phyloP scores from a whole-genome alignment of 2,888 invertebrate genomes.

The Dichetophora obliterata region DNA sequence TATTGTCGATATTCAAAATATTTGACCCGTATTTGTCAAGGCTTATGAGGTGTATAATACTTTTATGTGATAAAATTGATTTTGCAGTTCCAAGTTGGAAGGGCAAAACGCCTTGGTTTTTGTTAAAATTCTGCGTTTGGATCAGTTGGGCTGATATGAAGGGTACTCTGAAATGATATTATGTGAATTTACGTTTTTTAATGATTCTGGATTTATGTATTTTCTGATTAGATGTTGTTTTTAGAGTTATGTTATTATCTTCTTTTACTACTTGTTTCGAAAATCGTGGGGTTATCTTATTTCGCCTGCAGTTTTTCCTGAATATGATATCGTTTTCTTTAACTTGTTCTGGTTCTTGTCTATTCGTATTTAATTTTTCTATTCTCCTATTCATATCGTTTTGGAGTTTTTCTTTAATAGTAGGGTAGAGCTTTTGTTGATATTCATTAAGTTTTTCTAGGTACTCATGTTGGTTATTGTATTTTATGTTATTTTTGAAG shows the following conservation, averaged over 20 bases:
- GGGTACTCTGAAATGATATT: neutral
- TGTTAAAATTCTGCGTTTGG: neutral
- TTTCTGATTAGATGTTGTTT: constrained; percentile 42
- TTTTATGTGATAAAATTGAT: neutral
- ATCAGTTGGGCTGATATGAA: neutral
- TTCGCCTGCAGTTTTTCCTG: constrained; percentile 41
- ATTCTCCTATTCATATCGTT: constrained; percentile 6
- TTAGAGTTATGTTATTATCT: constrained; percentile 35
- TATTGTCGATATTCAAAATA: no score
- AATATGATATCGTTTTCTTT: constrained; percentile 28
- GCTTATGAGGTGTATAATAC: neutral
- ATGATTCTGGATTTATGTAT: constrained; percentile 42
- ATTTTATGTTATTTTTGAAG: constrained; percentile 22
- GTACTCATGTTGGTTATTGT: neutral
- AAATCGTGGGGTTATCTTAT: constrained; percentile 19
- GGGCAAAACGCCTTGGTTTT: neutral
- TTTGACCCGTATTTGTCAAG: neutral
- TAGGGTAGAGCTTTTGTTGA: constrained; percentile 30
- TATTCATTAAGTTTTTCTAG: neutral
- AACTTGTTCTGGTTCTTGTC: constrained; percentile 27
- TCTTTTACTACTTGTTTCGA: constrained; percentile 35
- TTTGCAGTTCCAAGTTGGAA: neutral
- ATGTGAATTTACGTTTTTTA: neutral
- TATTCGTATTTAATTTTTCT: constrained; percentile 40
- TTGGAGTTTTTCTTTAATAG: constrained; percentile 27